These are phyloP conservation scores for Oncopeltus fasciatus DNA, from an alignment of 1,140 invertebrate genomes.

Conservation along the genomic window DNA sequence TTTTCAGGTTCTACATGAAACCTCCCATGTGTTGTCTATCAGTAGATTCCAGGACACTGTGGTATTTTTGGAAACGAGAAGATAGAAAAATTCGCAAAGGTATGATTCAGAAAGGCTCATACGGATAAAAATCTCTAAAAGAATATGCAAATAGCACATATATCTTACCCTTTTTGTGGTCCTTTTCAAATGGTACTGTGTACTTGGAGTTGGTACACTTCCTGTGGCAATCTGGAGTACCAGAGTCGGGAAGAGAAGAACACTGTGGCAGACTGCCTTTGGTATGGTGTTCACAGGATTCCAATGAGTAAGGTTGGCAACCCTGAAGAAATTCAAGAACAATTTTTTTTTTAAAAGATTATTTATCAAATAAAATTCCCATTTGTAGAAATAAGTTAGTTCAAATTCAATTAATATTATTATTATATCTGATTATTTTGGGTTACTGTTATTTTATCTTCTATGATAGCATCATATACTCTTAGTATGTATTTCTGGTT, in stretches of 20 bases:
- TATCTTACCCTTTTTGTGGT: constrained; percentile 17
- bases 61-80: too few species aligned
- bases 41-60: too few species aligned
- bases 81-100: too few species aligned
- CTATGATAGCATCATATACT: not conserved
- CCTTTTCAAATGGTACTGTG: not conserved
- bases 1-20: too few species aligned
- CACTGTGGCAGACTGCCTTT: constrained; percentile 57
- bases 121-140: too few species aligned
- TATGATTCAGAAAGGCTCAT: too few species aligned
- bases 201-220: constrained; percentile 11
- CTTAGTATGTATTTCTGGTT: not conserved
- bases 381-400: too few species aligned
- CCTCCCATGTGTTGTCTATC: too few species aligned
- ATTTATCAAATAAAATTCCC: too few species aligned
- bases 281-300: constrained; percentile 76
- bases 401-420: not conserved
- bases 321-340: constrained; percentile 33
- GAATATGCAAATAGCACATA: too few species aligned
- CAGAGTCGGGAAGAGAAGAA: not conserved
- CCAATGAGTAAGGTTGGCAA: constrained; percentile 70
- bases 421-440: not conserved
- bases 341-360: not conserved
- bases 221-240: constrained; percentile 15
- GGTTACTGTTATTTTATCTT: not conserved